These are phyloP conservation scores for Trichacis sp. DNA, from an alignment of 2,888 invertebrate species.

Conservation along the genomic window DNA sequence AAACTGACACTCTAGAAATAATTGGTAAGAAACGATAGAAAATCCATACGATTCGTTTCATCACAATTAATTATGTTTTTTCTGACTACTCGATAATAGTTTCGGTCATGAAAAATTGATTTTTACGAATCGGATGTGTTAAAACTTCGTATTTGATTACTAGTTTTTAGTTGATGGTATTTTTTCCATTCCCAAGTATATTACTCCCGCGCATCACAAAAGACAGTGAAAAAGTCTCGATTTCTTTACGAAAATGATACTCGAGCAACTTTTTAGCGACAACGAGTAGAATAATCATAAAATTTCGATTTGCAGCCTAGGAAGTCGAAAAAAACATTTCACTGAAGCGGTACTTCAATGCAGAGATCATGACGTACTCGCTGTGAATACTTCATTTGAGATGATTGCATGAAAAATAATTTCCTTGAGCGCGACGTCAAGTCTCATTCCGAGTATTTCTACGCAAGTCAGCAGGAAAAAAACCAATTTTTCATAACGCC, in stretches of 20 bases:
- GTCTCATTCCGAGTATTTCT: not conserved
- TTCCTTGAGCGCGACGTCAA: not conserved
- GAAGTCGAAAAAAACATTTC: not conserved
- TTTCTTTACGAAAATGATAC: not conserved
- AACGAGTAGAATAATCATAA: conserved; percentile 4
- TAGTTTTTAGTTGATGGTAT: too few species aligned
- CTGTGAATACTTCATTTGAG: not conserved
- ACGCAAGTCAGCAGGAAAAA: not conserved
- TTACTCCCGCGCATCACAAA: too few species aligned
- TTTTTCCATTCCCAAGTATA: too few species aligned
- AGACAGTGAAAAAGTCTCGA: not conserved
- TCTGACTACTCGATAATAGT: too few species aligned
- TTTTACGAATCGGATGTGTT: too few species aligned
- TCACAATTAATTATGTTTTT: too few species aligned
- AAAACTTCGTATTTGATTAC: too few species aligned
- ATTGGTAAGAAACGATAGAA: too few species aligned
- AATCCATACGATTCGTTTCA: too few species aligned
- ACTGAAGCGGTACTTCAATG: not conserved
- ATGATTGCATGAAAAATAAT: conserved; percentile 1
- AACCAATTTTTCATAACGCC: not conserved
- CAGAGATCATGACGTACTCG: conserved; percentile 1
- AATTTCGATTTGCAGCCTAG: not conserved
- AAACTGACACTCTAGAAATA: too few species aligned
- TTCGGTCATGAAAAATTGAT: too few species aligned
- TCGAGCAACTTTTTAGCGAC: not conserved